phyloP scores from a whole-genome alignment of 2,113 vertebrate genomes.

The Brienomyrus brachyistius region DNA sequence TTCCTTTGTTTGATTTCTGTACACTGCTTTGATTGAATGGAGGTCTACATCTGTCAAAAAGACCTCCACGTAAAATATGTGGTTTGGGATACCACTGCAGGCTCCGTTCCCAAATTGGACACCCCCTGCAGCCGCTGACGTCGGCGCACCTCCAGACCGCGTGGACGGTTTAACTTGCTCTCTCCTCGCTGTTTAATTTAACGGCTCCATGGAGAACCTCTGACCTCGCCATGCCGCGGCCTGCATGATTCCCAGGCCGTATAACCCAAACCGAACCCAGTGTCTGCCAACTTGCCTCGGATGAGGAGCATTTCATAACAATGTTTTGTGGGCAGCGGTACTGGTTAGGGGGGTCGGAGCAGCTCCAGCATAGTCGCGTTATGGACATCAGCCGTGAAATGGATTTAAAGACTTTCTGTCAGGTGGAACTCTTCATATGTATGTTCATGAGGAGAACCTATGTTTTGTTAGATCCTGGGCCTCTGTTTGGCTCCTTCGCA shows the following conservation, averaged over 20 bases:
- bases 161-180: slow-evolving; percentile 23
- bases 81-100: neutral
- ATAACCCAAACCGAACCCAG: too few relatives aligned
- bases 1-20: neutral
- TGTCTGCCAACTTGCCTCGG: slow-evolving; percentile 28
- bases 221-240: slow-evolving; percentile 31
- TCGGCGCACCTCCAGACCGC: neutral
- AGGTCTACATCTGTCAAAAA: neutral
- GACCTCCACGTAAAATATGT: neutral
- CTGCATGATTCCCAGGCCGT: slow-evolving; percentile 18
- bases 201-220: slow-evolving; percentile 29
- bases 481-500: neutral
- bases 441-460: neutral
- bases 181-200: slow-evolving; percentile 36
- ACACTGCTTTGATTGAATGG: neutral
- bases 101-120: neutral
- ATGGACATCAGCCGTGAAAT: neutral
- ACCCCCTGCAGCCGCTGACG: neutral
- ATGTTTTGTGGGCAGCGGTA: slow-evolving; percentile 27
- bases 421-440: neutral
- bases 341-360: slow-evolving; percentile 7
- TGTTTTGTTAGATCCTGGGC: neutral
- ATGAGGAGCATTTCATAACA: slow-evolving; percentile 23
- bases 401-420: neutral
- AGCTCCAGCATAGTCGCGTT: slow-evolving; percentile 4